Evolutionary conservation across 2,797 vertebrate species (phyloP).

Genomic region (Onychomys leucogaster): DNA sequence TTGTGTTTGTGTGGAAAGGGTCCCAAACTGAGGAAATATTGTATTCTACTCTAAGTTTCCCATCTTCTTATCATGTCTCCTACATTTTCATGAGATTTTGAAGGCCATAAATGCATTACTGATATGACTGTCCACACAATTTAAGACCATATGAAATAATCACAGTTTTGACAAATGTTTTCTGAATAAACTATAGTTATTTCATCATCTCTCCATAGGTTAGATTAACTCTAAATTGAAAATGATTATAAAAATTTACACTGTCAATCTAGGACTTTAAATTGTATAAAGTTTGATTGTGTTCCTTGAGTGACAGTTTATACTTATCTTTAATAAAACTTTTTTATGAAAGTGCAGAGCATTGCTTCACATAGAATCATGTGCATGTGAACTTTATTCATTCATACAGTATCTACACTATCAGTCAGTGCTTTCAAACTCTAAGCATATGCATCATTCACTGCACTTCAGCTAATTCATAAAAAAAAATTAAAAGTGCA

Average conservation of each 20-base stretch:
- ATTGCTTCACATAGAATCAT: background rate
- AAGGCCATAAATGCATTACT: background rate
- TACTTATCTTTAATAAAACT: conserved; percentile 35
- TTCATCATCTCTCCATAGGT: background rate
- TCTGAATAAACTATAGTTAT: background rate
- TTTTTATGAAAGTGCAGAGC: background rate
- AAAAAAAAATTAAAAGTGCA: background rate
- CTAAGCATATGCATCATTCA: background rate
- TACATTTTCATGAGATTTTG: background rate
- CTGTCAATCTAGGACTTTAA: background rate
- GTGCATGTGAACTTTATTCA: background rate
- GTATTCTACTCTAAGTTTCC: background rate
- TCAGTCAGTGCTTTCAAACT: background rate
- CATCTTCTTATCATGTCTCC: background rate
- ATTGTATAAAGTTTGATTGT: background rate
- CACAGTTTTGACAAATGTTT: background rate
- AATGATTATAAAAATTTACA: conserved; percentile 35
- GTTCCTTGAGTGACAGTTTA: background rate
- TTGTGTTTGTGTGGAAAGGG: background rate
- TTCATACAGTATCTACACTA: background rate
- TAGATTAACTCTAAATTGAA: conserved; percentile 42
- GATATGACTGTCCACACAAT: background rate
- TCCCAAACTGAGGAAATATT: background rate
- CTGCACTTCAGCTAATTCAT: background rate
- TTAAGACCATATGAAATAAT: background rate